Conservation (phyloP, 2,797 vertebrate genomes). For the Tragelaphus oryx region DNA sequence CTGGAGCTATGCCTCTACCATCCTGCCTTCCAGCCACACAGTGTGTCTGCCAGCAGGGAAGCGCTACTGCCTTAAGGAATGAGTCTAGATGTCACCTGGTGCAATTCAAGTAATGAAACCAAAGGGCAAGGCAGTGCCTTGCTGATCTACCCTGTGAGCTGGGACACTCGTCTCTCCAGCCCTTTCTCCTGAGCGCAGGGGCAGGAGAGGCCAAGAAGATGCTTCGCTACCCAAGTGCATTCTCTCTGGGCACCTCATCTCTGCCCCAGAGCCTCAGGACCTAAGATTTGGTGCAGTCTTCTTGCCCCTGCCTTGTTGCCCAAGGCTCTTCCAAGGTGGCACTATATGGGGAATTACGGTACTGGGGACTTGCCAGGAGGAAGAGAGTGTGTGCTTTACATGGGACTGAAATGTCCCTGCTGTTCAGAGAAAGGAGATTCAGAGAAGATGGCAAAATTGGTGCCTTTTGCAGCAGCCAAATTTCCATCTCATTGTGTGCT, state of each 20-base stretch:
- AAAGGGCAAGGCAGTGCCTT: neutral
- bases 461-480: constrained; percentile 36
- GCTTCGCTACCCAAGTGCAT: neutral
- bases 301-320: neutral
- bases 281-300: neutral
- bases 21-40: neutral
- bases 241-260: neutral
- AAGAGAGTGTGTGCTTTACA: constrained; percentile 39
- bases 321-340: neutral
- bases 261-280: neutral
- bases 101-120: neutral
- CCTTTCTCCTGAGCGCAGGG: neutral
- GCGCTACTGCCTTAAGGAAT: neutral
- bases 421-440: constrained; percentile 49
- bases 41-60: neutral
- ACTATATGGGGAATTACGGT: constrained; percentile 39
- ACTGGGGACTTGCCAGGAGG: constrained; percentile 60
- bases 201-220: neutral
- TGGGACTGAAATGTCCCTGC: constrained; percentile 52
- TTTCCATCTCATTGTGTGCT: constrained; percentile 36
- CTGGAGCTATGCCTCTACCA: neutral
- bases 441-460: constrained; percentile 51
- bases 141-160: neutral
- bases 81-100: neutral
- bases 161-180: neutral